Conservation (phyloP, 2,888 invertebrate genomes). For the Oxycera nigricornis region DNA sequence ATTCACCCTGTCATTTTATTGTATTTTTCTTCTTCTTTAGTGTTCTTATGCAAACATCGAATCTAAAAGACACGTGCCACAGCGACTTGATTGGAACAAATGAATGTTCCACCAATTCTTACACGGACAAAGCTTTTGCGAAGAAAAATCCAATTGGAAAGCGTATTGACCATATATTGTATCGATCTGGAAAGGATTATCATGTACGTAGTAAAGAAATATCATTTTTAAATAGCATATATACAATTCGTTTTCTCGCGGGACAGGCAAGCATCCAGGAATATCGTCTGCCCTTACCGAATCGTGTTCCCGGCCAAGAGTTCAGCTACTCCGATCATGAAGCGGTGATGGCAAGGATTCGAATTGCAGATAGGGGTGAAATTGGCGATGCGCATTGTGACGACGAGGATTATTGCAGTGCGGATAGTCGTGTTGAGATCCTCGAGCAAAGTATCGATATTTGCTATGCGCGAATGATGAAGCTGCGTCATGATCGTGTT, state of each 20-base stretch:
- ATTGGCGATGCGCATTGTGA: constrained; percentile 17
- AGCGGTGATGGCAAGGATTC: constrained; percentile 72
- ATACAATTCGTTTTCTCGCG: no score
- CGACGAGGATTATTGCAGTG: background rate
- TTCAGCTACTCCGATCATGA: constrained; percentile 93
- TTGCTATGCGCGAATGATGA: constrained; percentile 57
- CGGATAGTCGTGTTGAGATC: constrained; percentile 43
- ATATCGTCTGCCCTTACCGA: constrained; percentile 75
- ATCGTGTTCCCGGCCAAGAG: constrained; percentile 72
- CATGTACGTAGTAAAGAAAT: constrained; percentile 47
- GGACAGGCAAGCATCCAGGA: constrained; percentile 62
- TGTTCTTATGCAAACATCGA: constrained; percentile 67
- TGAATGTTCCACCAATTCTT: constrained; percentile 82
- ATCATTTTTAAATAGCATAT: no score
- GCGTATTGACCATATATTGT: constrained; percentile 92
- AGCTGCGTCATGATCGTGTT: constrained; percentile 57
- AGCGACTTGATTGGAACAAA: constrained; percentile 72
- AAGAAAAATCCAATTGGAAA: constrained; percentile 73
- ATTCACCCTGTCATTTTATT: no score
- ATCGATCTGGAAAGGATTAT: constrained; percentile 59
- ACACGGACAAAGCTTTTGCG: constrained; percentile 65
- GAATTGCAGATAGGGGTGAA: constrained; percentile 37
- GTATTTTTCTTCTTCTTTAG: constrained; percentile 54
- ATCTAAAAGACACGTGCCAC: constrained; percentile 64
- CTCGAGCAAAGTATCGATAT: constrained; percentile 57